phyloP scores from a whole-genome alignment of 2,113 vertebrate species.

The Ramphastos sulfuratus region DNA sequence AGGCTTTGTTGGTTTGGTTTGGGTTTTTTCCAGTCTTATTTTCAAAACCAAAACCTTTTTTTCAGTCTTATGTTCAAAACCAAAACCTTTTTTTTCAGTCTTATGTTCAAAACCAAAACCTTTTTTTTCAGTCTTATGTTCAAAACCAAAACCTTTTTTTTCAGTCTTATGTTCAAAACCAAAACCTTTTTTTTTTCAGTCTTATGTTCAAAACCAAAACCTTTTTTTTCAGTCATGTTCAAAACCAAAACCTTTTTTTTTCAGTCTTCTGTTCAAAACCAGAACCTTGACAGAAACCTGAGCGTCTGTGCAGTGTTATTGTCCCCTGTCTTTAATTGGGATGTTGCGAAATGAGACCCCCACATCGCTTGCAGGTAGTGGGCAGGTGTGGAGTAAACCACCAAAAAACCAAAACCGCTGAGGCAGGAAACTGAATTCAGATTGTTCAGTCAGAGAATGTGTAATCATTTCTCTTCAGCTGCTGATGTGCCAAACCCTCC shows the following conservation, averaged over 20 bases:
- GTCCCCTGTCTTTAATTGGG: background rate
- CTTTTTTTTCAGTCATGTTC: background rate
- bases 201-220: too few relatives aligned
- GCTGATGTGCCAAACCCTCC: background rate
- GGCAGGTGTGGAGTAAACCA: background rate
- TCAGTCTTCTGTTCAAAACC: background rate
- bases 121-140: too few relatives aligned
- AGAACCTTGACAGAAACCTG: background rate
- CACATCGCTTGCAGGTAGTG: rapidly evolving
- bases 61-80: too few relatives aligned
- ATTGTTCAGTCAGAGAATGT: background rate
- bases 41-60: too few relatives aligned
- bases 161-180: too few relatives aligned
- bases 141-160: too few relatives aligned
- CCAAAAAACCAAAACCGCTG: background rate
- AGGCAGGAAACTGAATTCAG: background rate
- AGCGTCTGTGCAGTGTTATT: background rate
- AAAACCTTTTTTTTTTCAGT: too few relatives aligned
- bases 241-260: too few relatives aligned
- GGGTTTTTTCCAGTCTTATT: too few relatives aligned
- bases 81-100: too few relatives aligned
- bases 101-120: too few relatives aligned
- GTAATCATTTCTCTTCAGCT: background rate
- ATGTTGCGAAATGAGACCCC: background rate
- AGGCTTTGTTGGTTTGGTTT: background rate